Percentiles rank a stretch among this genome's conserved stretches.
phyloP scores from a whole-genome alignment of 2,888 invertebrate species.

The Aethes cnicana region DNA sequence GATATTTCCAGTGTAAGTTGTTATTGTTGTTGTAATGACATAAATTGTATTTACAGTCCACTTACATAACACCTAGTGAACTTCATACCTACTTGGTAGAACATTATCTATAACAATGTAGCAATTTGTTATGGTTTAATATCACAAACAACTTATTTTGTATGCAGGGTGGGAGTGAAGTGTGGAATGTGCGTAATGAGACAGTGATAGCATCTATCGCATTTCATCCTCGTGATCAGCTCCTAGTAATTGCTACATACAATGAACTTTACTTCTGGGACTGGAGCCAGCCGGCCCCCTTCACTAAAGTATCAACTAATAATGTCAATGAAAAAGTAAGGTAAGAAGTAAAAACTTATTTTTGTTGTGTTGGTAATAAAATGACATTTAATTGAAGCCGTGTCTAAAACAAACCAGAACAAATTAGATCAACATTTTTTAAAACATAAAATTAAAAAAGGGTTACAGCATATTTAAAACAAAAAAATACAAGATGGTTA shows the following conservation, averaged over 20 bases:
- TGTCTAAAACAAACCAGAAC: too few relatives aligned
- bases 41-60: too few relatives aligned
- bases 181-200: constrained; percentile 88
- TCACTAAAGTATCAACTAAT: constrained; percentile 88
- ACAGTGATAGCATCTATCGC: constrained; percentile 92
- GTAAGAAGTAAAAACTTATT: too few relatives aligned
- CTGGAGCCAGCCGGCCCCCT: constrained; percentile 90
- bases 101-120: too few relatives aligned
- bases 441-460: too few relatives aligned
- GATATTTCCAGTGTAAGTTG: constrained; percentile 82
- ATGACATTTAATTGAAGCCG: too few relatives aligned
- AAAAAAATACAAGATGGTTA: too few relatives aligned
- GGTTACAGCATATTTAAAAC: too few relatives aligned
- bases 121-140: constrained; percentile 1
- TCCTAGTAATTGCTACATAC: constrained; percentile 92
- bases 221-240: constrained; percentile 91
- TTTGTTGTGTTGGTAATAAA: too few relatives aligned
- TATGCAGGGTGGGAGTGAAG: constrained; percentile 91
- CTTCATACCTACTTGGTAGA: too few relatives aligned
- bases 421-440: too few relatives aligned
- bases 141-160: background rate
- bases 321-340: constrained; percentile 91
- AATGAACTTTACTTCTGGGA: constrained; percentile 95
- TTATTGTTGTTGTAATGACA: background rate
- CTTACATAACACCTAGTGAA: too few relatives aligned